A percentile compares a stretch with the other conserved stretches of the same genome.
Evolutionary conservation across 2,888 invertebrate species (phyloP).

Genomic region (Meteorus colon): DNA sequence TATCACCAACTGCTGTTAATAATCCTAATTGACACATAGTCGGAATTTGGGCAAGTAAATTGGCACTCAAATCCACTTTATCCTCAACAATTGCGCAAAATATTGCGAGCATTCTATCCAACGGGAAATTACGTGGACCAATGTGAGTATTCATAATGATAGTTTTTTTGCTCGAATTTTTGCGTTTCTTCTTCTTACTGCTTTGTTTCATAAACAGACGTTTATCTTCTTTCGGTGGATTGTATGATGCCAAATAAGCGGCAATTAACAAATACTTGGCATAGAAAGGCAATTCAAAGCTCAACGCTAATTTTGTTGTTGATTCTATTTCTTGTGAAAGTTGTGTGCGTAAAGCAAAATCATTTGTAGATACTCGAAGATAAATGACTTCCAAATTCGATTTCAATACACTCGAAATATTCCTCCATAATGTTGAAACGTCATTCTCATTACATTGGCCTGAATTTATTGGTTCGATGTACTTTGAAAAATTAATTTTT

Average conservation of each 20-base stretch:
- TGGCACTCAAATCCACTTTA: conserved; percentile 88
- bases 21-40: conserved; percentile 89
- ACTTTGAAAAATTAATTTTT: conserved; percentile 83
- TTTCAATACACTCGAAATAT: conserved; percentile 85
- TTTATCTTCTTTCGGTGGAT: conserved; percentile 91
- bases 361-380: conserved; percentile 76
- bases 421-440: conserved; percentile 84
- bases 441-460: conserved; percentile 80
- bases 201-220: conserved; percentile 88
- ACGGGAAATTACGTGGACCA: conserved; percentile 88
- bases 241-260: conserved; percentile 93
- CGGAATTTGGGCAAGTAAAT: conserved; percentile 89
- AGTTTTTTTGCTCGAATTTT: conserved; percentile 66
- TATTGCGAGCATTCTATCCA: conserved; percentile 89
- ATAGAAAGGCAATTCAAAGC: conserved; percentile 89
- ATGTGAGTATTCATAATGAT: conserved; percentile 80
- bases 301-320: conserved; percentile 69
- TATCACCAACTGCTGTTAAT: conserved; percentile 82
- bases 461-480: conserved; percentile 84
- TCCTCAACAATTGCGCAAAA: conserved; percentile 92
- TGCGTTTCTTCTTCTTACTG: conserved; percentile 82
- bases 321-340: conserved; percentile 67
- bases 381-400: conserved; percentile 86
- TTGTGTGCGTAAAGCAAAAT: conserved; percentile 59
- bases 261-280: conserved; percentile 93